A percentile compares a stretch with the other conserved stretches of the same genome.
Conservation (phyloP, 1,140 invertebrate genomes). For the Zaprionus capensis region DNA sequence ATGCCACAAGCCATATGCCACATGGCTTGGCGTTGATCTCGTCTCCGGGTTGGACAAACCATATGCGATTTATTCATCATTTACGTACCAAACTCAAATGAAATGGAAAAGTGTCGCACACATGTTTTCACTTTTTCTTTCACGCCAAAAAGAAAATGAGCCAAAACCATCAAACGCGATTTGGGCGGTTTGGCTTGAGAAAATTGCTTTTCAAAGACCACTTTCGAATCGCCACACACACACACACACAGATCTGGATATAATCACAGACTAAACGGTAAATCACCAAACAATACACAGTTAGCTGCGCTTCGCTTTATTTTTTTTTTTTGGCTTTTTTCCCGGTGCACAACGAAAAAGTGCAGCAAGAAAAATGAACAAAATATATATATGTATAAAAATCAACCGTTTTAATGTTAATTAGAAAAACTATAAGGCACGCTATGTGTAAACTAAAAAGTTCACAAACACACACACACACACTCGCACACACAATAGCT, state of each 20-base stretch:
- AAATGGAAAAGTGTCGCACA: constrained; percentile 62
- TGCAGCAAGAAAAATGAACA: constrained; percentile 23
- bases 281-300: constrained; percentile 60
- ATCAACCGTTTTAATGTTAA: constrained; percentile 50
- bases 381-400: not conserved
- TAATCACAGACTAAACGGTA: constrained; percentile 56
- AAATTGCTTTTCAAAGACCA: constrained; percentile 49
- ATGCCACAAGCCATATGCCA: not conserved
- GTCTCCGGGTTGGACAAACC: not conserved
- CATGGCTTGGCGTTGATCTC: not conserved
- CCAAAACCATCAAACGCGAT: constrained; percentile 39
- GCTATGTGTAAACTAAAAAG: constrained; percentile 30
- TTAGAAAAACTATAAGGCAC: constrained; percentile 41
- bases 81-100: constrained; percentile 36
- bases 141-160: constrained; percentile 20
- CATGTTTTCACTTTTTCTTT: constrained; percentile 73
- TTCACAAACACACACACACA: not conserved
- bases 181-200: constrained; percentile 36
- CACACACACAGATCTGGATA: constrained; percentile 12
- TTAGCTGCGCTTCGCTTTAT: constrained; percentile 33
- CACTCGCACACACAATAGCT: not conserved
- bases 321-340: not conserved
- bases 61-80: not conserved
- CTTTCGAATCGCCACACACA: constrained; percentile 63
- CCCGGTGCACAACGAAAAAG: constrained; percentile 46